Percentiles rank a stretch among this genome's conserved stretches.
These are phyloP conservation scores for Meriones unguiculatus DNA, from an alignment of 2,113 vertebrate species.

Conservation along the genomic window DNA sequence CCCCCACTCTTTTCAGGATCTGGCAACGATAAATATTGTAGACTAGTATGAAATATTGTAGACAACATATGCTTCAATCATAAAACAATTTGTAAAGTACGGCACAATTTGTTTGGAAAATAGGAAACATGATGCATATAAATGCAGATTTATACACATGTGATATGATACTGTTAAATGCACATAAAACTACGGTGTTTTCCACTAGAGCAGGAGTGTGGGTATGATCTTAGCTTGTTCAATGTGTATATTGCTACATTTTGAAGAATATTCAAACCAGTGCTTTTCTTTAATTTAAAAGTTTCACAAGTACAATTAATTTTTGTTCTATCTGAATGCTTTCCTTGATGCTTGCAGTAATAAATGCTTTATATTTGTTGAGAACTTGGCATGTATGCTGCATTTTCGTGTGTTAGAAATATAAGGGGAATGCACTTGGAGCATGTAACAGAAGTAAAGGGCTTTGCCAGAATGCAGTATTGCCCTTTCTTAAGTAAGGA, in stretches of 20 bases:
- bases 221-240: neutral
- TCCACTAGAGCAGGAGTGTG: neutral
- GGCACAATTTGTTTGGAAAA: neutral
- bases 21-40: neutral
- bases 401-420: conserved; percentile 1
- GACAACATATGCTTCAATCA: neutral
- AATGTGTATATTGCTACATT: neutral
- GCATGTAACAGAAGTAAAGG: neutral
- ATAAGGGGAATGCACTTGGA: neutral
- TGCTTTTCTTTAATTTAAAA: conserved; percentile 28
- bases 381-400: neutral
- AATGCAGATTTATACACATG: neutral
- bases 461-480: neutral
- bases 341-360: conserved; percentile 28
- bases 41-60: neutral
- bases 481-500: neutral
- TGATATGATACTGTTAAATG: neutral
- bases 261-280: neutral
- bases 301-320: conserved; percentile 44
- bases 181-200: neutral
- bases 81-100: neutral
- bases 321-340: neutral
- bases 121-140: neutral
- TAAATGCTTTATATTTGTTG: neutral
- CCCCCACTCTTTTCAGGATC: neutral